Conservation (phyloP, 2,797 vertebrate species). For the Todus mexicanus region DNA sequence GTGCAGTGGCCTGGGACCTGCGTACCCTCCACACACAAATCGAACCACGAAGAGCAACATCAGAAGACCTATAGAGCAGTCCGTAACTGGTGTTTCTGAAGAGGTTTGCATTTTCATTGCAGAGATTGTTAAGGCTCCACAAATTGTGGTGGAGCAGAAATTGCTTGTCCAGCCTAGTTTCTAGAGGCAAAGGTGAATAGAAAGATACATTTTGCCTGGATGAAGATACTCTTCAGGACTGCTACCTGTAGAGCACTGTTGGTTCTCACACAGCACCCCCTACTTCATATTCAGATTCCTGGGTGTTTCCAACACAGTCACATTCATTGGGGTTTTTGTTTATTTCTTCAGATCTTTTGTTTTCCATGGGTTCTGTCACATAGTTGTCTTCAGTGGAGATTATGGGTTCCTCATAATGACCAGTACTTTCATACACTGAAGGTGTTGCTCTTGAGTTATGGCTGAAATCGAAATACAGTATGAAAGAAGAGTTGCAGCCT, state of each 20-base stretch:
- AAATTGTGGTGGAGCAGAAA: not conserved
- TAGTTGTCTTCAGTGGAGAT: not conserved
- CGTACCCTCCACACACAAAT: no score
- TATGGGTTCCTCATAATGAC: constrained; percentile 22
- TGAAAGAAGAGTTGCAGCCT: not conserved
- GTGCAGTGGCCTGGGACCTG: no score
- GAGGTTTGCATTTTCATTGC: not conserved
- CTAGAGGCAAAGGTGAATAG: not conserved
- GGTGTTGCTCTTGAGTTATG: not conserved
- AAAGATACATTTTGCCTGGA: not conserved
- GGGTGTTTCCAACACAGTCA: not conserved
- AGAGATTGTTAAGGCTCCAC: not conserved
- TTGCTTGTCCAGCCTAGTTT: not conserved
- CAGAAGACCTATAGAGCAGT: not conserved
- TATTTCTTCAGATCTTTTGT: not conserved
- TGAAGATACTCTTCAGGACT: not conserved
- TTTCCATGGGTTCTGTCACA: not conserved
- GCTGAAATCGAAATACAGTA: not conserved
- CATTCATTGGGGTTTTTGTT: not conserved
- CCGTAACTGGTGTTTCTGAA: not conserved
- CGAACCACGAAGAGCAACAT: not conserved
- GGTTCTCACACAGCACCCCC: not conserved
- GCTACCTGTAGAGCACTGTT: not conserved
- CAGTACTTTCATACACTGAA: not conserved
- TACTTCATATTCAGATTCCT: constrained; percentile 27